phyloP scores from a whole-genome alignment of 2,888 invertebrate species.

The Watsonalla binaria region DNA sequence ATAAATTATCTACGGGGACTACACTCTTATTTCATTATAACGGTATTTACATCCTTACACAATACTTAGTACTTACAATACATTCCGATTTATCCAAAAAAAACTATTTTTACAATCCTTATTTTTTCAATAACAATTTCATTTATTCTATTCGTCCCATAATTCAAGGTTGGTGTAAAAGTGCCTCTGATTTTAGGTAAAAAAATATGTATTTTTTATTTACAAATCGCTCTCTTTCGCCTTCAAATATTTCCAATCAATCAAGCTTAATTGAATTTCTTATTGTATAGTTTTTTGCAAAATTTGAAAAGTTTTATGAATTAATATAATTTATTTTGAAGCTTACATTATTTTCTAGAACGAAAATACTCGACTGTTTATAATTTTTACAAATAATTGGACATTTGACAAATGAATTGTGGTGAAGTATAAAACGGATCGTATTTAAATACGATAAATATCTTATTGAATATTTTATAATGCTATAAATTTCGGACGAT shows the following conservation, averaged over 20 bases:
- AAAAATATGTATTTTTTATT: too few species aligned
- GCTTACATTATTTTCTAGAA: neutral
- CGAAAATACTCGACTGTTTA: slow-evolving; percentile 1
- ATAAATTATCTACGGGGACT: slow-evolving; percentile 75
- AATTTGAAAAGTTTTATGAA: neutral
- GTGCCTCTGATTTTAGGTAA: slow-evolving; percentile 4
- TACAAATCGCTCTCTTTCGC: too few species aligned
- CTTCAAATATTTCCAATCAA: too few species aligned
- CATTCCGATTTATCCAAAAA: slow-evolving; percentile 48
- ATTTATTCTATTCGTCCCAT: slow-evolving; percentile 46
- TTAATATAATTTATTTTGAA: neutral
- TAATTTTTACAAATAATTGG: slow-evolving; percentile 1
- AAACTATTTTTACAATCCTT: slow-evolving; percentile 30
- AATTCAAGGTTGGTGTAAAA: slow-evolving; percentile 38
- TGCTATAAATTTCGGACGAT: too few species aligned
- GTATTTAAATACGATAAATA: too few species aligned
- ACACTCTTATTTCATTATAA: slow-evolving; percentile 64
- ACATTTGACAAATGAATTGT: neutral
- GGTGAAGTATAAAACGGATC: too few species aligned
- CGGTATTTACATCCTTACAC: slow-evolving; percentile 56
- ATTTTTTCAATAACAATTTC: slow-evolving; percentile 50
- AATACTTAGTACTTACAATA: slow-evolving; percentile 58
- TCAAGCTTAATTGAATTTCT: too few species aligned
- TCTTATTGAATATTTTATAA: too few species aligned
- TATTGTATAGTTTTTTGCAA: too few species aligned